phyloP scores from a whole-genome alignment of 2,113 vertebrate genomes.

The Ageneiosus marmoratus region DNA sequence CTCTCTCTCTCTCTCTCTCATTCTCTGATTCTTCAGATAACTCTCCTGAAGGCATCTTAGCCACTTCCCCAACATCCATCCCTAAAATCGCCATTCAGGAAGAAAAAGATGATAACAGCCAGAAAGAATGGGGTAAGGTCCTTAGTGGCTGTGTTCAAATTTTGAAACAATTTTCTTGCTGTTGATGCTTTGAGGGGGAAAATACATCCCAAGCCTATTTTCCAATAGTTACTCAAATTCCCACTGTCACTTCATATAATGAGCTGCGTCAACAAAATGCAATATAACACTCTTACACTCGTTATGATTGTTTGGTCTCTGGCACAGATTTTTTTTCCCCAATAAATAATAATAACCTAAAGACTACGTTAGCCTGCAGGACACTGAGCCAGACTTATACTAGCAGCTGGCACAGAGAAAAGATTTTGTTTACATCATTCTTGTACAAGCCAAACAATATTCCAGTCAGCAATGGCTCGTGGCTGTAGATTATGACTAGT shows the following conservation, averaged over 20 bases:
- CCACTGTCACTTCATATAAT: not conserved
- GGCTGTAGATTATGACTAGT: not conserved
- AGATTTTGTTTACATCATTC: not conserved
- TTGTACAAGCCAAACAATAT: not conserved
- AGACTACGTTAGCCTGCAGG: not conserved
- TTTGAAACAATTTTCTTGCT: not conserved
- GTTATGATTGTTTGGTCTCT: not conserved
- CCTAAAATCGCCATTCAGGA: slow-evolving; percentile 75
- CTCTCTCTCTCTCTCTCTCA: slow-evolving; percentile 5
- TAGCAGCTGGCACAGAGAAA: not conserved
- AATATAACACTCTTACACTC: slow-evolving; percentile 5
- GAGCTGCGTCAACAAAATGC: not conserved
- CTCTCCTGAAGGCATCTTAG: slow-evolving; percentile 56
- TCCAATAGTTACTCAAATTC: not conserved
- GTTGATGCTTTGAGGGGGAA: not conserved
- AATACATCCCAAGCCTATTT: not conserved
- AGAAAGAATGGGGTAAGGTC: slow-evolving; percentile 66
- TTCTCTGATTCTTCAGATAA: slow-evolving; percentile 48
- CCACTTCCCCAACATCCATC: slow-evolving; percentile 60
- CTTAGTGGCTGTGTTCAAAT: not conserved
- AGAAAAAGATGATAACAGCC: slow-evolving; percentile 62
- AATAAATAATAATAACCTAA: slow-evolving; percentile 13
- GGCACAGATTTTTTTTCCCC: not conserved
- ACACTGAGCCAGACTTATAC: not conserved
- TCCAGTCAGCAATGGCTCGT: not conserved